A percentile compares a stretch with the other conserved stretches of the same genome.
phyloP scores from a whole-genome alignment of 2,888 invertebrate genomes.

The Drosophila sordidapex region DNA sequence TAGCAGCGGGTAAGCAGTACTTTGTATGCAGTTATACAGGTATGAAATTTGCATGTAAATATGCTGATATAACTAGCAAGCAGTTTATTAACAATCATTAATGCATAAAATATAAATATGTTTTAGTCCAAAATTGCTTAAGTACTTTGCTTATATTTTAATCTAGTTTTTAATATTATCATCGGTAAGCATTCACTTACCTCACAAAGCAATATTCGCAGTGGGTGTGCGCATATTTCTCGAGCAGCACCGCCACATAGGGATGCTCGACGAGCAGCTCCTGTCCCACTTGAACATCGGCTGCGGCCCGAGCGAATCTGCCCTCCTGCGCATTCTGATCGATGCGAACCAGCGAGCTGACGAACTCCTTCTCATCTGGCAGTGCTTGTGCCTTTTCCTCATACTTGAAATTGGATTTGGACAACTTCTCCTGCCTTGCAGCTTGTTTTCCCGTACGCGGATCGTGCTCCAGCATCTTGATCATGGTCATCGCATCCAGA shows the following conservation, averaged over 20 bases:
- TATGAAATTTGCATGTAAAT: not conserved
- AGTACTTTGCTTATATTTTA: not conserved
- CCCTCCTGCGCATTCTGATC: constrained; percentile 88
- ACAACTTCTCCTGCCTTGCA: constrained; percentile 64
- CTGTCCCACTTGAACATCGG: constrained; percentile 90
- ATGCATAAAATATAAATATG: not conserved
- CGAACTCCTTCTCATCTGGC: constrained; percentile 80
- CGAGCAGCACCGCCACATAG: constrained; percentile 89
- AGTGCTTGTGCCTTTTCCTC: constrained; percentile 52
- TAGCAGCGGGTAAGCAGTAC: not conserved
- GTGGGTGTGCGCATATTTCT: constrained; percentile 88
- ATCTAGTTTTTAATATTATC: not conserved
- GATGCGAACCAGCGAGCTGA: constrained; percentile 88
- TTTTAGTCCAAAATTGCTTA: not conserved
- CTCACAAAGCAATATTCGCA: constrained; percentile 90
- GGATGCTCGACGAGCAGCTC: constrained; percentile 90
- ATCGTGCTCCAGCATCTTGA: constrained; percentile 89
- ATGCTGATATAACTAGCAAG: not conserved
- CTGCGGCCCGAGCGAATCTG: constrained; percentile 90
- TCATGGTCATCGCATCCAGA: constrained; percentile 89
- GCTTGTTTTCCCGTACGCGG: constrained; percentile 85
- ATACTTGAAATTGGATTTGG: constrained; percentile 9
- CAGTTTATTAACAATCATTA: not conserved
- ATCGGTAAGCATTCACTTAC: constrained; percentile 81
- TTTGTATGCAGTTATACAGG: too few relatives aligned